Evolutionary conservation across 2,797 vertebrate genomes (phyloP), one percentile per base, ranked within the genome.

Genomic region (Sebastiscus albofasciatus): DNA sequence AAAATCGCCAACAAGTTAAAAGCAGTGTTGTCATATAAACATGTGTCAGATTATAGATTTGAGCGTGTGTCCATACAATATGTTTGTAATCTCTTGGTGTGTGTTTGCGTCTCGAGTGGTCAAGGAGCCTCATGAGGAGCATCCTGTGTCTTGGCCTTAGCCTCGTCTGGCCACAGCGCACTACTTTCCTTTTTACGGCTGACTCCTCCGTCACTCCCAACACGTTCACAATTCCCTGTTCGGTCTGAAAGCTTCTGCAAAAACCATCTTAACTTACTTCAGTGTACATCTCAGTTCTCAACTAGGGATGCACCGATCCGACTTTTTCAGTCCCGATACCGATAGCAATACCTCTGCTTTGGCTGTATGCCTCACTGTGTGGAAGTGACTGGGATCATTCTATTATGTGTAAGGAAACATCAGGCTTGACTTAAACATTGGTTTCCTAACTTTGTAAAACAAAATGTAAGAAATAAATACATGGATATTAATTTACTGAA

Each of bases 101-200:
- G 36, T 58, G 49, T 77, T 72, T 77, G 39, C 5, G 1, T 67
- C 77, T 24, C 33, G 22, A 73, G 58, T 39, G 42, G 52, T 72
- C 5, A 9, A 60, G 62, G 67, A 64, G 80, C 33, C 62, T 86
- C 73, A 80, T 11, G 59, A 83, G 66, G 72, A 78, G 55, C 68
- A 67, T 83, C 75, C 78, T 54, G 71, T 74, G 58, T 82, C 79
- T 75, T 80, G 70, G 59, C 80, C 71, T 76, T 81, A 70, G 72
- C 77, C 65, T 82, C 74, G 68, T 86, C 64, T 22, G 24, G 58
- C 56, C 52, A 39, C 52, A 42, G 59, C 36, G 31, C 33, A 67
- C 67, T 33, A 6, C 79, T 74, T 81, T 67, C 42, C 42, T 54
- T 67, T 80, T 67, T 66, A 46, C 9, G 0, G 18, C 61, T n/a